A percentile compares a stretch with the other conserved stretches of the same genome.
phyloP scores from a whole-genome alignment of 2,888 invertebrate species.

The Ferdinandea cuprea region DNA sequence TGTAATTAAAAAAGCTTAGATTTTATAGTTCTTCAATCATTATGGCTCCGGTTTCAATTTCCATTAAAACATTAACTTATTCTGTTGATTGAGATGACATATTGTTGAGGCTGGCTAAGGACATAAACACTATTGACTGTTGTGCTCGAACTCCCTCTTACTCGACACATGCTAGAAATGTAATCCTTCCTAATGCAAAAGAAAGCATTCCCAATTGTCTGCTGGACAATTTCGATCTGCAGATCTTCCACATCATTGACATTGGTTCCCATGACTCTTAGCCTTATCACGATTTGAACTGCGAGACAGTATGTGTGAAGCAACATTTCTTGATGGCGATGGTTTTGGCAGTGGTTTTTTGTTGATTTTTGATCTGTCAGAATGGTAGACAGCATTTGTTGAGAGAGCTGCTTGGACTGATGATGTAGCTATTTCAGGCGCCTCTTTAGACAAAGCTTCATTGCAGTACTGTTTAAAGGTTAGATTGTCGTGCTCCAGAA shows the following conservation, averaged over 20 bases:
- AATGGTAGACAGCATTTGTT: neutral
- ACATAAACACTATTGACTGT: too few relatives aligned
- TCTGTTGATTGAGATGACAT: neutral
- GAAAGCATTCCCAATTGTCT: too few relatives aligned
- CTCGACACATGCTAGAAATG: too few relatives aligned
- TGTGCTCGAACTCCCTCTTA: neutral
- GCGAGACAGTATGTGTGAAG: too few relatives aligned
- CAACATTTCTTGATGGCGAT: neutral
- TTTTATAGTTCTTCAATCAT: neutral
- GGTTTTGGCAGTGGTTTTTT: neutral
- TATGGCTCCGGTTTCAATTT: neutral
- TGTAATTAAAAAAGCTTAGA: neutral
- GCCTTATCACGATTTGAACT: too few relatives aligned
- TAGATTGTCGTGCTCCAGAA: slow-evolving; percentile 5
- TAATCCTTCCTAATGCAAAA: too few relatives aligned
- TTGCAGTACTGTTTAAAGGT: slow-evolving; percentile 1
- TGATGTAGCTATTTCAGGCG: slow-evolving; percentile 1
- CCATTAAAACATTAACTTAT: neutral
- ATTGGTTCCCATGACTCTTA: too few relatives aligned
- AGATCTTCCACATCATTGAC: neutral
- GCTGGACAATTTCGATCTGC: too few relatives aligned
- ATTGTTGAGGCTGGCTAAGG: neutral
- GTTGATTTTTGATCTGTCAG: neutral
- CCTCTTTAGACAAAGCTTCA: slow-evolving; percentile 6
- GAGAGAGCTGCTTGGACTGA: slow-evolving; percentile 1